Percentiles rank a stretch among this genome's conserved stretches.
phyloP scores from a whole-genome alignment of 2,888 invertebrate species.

The Drosophila melanosoma region DNA sequence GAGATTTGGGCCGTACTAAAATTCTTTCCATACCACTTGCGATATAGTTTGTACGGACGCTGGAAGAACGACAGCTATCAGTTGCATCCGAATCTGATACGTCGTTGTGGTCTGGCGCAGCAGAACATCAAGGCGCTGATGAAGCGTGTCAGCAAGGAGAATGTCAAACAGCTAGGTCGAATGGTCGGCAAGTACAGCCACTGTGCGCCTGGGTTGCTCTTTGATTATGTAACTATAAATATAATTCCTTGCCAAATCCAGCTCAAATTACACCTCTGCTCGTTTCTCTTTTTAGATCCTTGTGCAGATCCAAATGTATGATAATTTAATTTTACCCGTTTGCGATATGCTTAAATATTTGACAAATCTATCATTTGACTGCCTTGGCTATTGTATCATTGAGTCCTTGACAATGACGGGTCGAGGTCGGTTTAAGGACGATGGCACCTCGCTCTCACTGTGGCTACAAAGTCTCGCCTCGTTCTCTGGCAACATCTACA shows the following conservation, averaged over 20 bases:
- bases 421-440: slow-evolving; percentile 92
- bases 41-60: slow-evolving; percentile 94
- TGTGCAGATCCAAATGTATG: slow-evolving; percentile 95
- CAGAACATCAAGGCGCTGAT: slow-evolving; percentile 98
- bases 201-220: slow-evolving; percentile 96
- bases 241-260: too few relatives aligned
- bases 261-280: background rate
- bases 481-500: slow-evolving; percentile 98
- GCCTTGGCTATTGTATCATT: slow-evolving; percentile 97
- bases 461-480: slow-evolving; percentile 98
- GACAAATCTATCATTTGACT: slow-evolving; percentile 97
- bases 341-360: slow-evolving; percentile 99
- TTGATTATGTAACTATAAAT: slow-evolving; percentile 92
- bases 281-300: slow-evolving; percentile 86
- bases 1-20: slow-evolving; percentile 97
- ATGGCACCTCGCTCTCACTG: slow-evolving; percentile 95
- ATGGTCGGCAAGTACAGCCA: slow-evolving; percentile 98
- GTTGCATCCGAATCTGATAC: slow-evolving; percentile 92
- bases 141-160: slow-evolving; percentile 99
- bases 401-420: slow-evolving; percentile 94
- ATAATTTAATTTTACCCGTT: slow-evolving; percentile 97
- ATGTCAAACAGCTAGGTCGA: slow-evolving; percentile 97
- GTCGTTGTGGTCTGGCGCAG: slow-evolving; percentile 93
- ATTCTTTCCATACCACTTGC: slow-evolving; percentile 93
- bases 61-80: slow-evolving; percentile 97